Conservation (phyloP, 2,888 invertebrate species). For the Xestobium rufovillosum region DNA sequence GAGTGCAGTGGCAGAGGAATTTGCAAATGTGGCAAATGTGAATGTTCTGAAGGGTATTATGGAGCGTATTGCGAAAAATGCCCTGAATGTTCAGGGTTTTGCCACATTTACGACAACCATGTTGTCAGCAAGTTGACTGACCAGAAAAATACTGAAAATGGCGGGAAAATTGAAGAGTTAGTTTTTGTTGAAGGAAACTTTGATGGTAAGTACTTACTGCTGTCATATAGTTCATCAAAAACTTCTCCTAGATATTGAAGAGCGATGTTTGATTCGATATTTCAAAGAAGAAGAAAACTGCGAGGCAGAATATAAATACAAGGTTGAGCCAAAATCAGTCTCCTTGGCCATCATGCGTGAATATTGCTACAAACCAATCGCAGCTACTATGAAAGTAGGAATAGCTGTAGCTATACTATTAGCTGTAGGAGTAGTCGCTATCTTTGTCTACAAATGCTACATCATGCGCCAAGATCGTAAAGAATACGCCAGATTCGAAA, state of each 20-base stretch:
- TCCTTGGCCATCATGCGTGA: conserved; percentile 19
- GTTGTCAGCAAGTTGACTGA: conserved; percentile 24
- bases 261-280: conserved; percentile 16
- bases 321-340: conserved; percentile 11
- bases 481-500: conserved; percentile 19
- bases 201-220: too few species aligned
- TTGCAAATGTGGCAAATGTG: conserved; percentile 62
- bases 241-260: conserved; percentile 1
- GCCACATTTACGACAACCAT: conserved; percentile 46
- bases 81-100: conserved; percentile 47
- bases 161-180: too few species aligned
- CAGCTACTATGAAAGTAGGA: conserved; percentile 25
- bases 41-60: conserved; percentile 35
- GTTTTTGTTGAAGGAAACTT: too few species aligned
- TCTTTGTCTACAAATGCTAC: conserved; percentile 31
- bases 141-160: too few species aligned
- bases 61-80: conserved; percentile 50
- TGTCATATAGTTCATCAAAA: too few species aligned
- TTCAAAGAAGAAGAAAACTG: conserved; percentile 16
- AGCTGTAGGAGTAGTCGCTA: conserved; percentile 23
- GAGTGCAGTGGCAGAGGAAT: conserved; percentile 66
- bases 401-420: conserved; percentile 24
- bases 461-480: conserved; percentile 17
- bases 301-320: conserved; percentile 20
- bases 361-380: conserved; percentile 27